Percentiles rank a stretch among this genome's conserved stretches.
Conservation (phyloP, 2,888 invertebrate species). For the Acanthoscelides obtectus region DNA sequence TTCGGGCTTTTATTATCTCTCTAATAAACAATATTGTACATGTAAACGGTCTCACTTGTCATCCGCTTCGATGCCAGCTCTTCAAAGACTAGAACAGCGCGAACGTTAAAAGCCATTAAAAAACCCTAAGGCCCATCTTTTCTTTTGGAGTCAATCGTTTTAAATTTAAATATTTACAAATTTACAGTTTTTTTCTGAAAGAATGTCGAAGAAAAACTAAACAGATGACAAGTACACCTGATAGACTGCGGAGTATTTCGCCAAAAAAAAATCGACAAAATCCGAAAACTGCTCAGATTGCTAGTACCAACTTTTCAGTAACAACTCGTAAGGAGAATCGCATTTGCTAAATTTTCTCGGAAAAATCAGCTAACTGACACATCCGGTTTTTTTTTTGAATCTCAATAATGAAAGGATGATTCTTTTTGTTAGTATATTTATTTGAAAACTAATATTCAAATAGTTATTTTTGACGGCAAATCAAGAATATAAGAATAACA, state of each 20-base stretch:
- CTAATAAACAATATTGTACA: conserved; percentile 10
- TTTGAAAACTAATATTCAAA: no score
- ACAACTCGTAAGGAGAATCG: neutral
- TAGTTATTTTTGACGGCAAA: no score
- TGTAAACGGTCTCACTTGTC: conserved; percentile 5
- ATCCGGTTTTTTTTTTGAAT: neutral
- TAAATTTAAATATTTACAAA: neutral
- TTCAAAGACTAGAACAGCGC: neutral
- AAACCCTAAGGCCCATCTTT: neutral
- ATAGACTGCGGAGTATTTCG: neutral
- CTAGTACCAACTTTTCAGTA: neutral
- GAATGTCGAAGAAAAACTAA: neutral
- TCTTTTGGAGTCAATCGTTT: neutral
- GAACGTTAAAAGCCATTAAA: neutral
- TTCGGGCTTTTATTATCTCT: conserved; percentile 14
- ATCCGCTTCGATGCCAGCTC: neutral
- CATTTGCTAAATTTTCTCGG: neutral
- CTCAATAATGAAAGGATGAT: no score
- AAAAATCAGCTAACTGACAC: neutral
- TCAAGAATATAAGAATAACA: no score
- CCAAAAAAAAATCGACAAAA: neutral
- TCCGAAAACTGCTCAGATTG: neutral
- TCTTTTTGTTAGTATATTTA: no score
- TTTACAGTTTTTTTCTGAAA: neutral
- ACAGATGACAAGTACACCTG: neutral